Evolutionary conservation across 2,888 invertebrate genomes (phyloP).

Genomic region (Parnassius orleans): DNA sequence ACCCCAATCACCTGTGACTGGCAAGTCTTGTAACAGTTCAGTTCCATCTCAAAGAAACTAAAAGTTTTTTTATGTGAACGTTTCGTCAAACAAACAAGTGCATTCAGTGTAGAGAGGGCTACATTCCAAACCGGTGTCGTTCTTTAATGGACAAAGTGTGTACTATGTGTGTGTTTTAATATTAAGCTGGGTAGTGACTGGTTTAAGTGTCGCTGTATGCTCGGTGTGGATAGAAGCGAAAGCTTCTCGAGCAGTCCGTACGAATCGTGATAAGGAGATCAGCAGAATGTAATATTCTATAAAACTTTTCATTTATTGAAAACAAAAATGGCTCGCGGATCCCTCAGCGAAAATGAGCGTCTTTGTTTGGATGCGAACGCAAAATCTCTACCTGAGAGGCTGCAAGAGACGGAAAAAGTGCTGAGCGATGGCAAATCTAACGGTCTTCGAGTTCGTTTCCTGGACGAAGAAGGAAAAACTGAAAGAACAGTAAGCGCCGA

Average conservation of each 20-base stretch:
- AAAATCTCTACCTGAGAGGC: slow-evolving; percentile 62
- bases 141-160: slow-evolving; percentile 75
- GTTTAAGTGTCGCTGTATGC: slow-evolving; percentile 42
- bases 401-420: slow-evolving; percentile 63
- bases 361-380: slow-evolving; percentile 61
- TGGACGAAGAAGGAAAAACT: slow-evolving; percentile 74
- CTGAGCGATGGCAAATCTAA: slow-evolving; percentile 55
- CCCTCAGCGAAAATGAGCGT: slow-evolving; percentile 72
- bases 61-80: slow-evolving; percentile 42
- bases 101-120: slow-evolving; percentile 70
- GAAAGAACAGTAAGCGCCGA: slow-evolving; percentile 72
- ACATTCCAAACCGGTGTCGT: slow-evolving; percentile 79
- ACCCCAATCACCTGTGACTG: slow-evolving; percentile 40
- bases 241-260: slow-evolving; percentile 37
- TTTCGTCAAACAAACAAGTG: slow-evolving; percentile 58
- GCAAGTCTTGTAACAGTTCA: slow-evolving; percentile 42
- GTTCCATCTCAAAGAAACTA: slow-evolving; percentile 41
- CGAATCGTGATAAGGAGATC: slow-evolving; percentile 35
- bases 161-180: slow-evolving; percentile 67
- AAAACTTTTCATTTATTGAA: slow-evolving; percentile 36
- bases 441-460: slow-evolving; percentile 71
- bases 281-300: slow-evolving; percentile 46
- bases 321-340: slow-evolving; percentile 71
- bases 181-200: slow-evolving; percentile 58
- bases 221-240: slow-evolving; percentile 38